Percentiles rank a stretch among this genome's conserved stretches.
Evolutionary conservation across 2,797 vertebrate species (phyloP).

Genomic region (Leptodactylus fallax): DNA sequence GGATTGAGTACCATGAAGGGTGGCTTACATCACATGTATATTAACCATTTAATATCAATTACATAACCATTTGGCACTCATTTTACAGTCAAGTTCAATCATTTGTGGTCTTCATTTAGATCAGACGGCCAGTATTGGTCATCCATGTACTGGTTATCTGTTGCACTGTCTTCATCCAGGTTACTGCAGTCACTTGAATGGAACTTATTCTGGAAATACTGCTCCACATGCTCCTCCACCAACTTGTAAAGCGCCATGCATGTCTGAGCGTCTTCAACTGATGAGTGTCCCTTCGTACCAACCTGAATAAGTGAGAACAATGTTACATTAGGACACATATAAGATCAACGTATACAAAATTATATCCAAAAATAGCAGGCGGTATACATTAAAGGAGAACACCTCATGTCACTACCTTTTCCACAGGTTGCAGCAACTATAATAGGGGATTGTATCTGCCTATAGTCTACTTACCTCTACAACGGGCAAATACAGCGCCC

Average conservation of each 20-base stretch:
- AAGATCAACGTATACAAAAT: too few species aligned
- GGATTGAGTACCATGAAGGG: not conserved
- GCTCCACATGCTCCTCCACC: slow-evolving; percentile 89
- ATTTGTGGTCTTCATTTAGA: slow-evolving; percentile 71
- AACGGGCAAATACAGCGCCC: too few species aligned
- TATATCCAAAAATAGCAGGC: too few species aligned
- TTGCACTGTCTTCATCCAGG: slow-evolving; percentile 44
- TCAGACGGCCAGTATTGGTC: slow-evolving; percentile 90
- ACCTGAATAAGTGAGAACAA: slow-evolving; percentile 70
- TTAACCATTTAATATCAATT: not conserved
- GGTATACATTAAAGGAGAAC: too few species aligned
- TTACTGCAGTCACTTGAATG: slow-evolving; percentile 64
- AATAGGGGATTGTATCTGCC: too few species aligned
- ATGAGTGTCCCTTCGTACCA: slow-evolving; percentile 84
- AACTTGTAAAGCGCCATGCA: slow-evolving; percentile 93
- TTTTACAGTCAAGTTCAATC: slow-evolving; percentile 39
- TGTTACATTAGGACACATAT: not conserved
- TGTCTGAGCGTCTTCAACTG: slow-evolving; percentile 88
- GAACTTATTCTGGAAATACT: slow-evolving; percentile 67
- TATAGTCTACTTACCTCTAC: too few species aligned
- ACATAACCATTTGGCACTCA: too few species aligned
- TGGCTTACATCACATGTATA: not conserved
- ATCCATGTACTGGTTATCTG: slow-evolving; percentile 84
- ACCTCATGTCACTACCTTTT: too few species aligned
- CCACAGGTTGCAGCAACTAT: too few species aligned